Conservation (phyloP, 2,797 vertebrate species). For the Macrochelys suwanniensis region DNA sequence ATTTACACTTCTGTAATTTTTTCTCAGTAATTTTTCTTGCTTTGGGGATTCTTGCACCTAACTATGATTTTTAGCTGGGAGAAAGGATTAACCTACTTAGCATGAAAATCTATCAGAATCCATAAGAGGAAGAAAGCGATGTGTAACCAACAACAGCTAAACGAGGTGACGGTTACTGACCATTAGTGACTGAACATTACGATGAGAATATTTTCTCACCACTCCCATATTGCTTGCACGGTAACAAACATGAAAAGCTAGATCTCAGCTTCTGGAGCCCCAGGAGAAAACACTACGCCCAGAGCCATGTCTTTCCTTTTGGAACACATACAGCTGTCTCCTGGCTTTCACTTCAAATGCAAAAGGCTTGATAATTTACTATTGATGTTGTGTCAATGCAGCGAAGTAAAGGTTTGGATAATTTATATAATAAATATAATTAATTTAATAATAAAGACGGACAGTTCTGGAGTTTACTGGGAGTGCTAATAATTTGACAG, state of each 20-base stretch:
- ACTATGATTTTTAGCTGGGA: constrained; percentile 45
- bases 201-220: neutral
- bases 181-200: neutral
- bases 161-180: neutral
- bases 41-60: constrained; percentile 59
- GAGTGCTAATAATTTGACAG: neutral
- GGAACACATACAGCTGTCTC: neutral
- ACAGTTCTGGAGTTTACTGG: neutral
- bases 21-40: constrained; percentile 63
- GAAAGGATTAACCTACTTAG: constrained; percentile 63
- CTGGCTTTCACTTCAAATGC: neutral
- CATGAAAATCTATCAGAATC: constrained; percentile 16
- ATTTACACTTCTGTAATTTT: constrained; percentile 79
- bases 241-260: rapidly evolving
- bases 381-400: neutral
- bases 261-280: rapidly evolving
- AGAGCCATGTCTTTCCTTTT: neutral
- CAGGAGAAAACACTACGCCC: neutral
- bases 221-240: neutral
- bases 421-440: neutral
- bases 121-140: neutral
- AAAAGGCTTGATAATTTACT: neutral
- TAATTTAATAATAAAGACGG: neutral
- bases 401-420: neutral
- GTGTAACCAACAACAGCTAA: constrained; percentile 1